A percentile compares a stretch with the other conserved stretches of the same genome.
Evolutionary conservation across 2,113 vertebrate genomes (phyloP).

Genomic region (Myotis davidii): DNA sequence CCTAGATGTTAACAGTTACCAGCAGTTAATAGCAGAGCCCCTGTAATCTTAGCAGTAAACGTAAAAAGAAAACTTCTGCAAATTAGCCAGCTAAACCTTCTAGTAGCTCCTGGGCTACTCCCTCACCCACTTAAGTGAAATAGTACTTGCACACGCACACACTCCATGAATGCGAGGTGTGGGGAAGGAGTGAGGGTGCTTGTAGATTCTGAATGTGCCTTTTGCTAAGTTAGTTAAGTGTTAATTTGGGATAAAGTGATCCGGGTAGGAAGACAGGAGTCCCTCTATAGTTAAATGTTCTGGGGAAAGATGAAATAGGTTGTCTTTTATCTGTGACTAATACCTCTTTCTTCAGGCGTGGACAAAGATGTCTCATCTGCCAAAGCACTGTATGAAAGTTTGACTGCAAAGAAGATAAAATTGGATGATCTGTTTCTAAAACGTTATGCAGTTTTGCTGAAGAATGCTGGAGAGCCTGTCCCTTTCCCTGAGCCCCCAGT

Average conservation of each 20-base stretch:
- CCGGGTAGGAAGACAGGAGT: background rate
- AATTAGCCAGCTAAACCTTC: background rate
- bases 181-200: background rate
- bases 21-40: background rate
- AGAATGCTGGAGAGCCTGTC: constrained; percentile 84
- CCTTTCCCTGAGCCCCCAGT: constrained; percentile 95
- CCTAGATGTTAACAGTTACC: background rate
- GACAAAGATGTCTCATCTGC: constrained; percentile 89
- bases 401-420: constrained; percentile 84
- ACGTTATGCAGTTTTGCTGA: constrained; percentile 90
- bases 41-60: background rate
- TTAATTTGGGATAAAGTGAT: background rate
- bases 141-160: background rate
- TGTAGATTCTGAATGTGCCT: background rate
- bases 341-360: constrained; percentile 80
- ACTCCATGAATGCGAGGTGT: background rate
- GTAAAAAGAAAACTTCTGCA: background rate
- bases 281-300: background rate
- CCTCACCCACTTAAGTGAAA: background rate
- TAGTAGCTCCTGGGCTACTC: background rate
- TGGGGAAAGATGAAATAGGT: background rate
- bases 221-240: background rate
- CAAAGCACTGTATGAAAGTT: constrained; percentile 87
- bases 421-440: constrained; percentile 90
- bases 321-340: background rate